Evolutionary conservation across 2,888 invertebrate genomes (phyloP).

Genomic region (Barypeithes pellucidus): DNA sequence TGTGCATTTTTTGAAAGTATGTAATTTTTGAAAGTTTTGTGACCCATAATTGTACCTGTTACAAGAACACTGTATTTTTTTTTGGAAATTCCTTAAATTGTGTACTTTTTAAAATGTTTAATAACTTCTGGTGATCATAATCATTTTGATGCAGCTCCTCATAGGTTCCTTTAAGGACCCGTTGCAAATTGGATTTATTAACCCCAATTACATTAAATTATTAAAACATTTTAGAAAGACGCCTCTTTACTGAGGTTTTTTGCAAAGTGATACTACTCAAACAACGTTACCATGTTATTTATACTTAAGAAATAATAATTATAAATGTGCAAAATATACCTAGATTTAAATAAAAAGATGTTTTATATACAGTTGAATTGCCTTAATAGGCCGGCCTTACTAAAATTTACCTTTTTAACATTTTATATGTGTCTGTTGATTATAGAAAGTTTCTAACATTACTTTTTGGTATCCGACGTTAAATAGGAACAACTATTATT

Average conservation of each 20-base stretch:
- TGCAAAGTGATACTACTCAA: constrained; percentile 38
- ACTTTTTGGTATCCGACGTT: background rate
- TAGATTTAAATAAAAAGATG: constrained; percentile 31
- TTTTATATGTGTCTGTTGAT: constrained; percentile 63
- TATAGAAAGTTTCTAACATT: constrained; percentile 14
- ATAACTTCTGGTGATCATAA: too few species aligned
- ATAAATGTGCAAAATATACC: constrained; percentile 37
- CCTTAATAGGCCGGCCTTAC: constrained; percentile 68
- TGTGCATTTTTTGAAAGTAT: background rate
- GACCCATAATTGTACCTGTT: constrained; percentile 20
- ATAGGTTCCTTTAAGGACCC: too few species aligned
- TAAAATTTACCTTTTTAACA: constrained; percentile 65
- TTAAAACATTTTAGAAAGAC: background rate
- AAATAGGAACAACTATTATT: background rate
- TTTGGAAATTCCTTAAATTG: constrained; percentile 1
- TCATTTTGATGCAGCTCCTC: too few species aligned
- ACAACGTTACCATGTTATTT: constrained; percentile 47
- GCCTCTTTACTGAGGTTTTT: constrained; percentile 1
- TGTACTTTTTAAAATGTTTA: constrained; percentile 9
- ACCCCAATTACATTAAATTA: too few species aligned
- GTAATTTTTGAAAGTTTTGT: constrained; percentile 5
- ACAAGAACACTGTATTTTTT: background rate
- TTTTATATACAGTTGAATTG: constrained; percentile 59
- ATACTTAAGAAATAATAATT: constrained; percentile 31
- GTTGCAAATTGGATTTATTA: too few species aligned